Base-by-base conservation (phyloP, 1,140 invertebrate species). In the Lerema accius region DNA sequence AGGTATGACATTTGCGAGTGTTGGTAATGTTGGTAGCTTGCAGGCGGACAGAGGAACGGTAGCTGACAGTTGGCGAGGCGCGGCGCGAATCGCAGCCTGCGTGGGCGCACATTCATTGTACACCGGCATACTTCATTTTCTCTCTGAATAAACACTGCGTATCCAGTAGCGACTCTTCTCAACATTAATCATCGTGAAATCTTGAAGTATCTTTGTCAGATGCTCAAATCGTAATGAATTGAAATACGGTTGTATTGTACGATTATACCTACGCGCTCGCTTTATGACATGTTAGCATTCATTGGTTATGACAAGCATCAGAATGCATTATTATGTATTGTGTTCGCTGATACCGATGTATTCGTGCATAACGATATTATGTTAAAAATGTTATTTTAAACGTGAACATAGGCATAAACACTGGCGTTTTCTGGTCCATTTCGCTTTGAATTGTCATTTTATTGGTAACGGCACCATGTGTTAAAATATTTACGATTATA, bases 61-160 rank as follows among this genome's bases (percentile, higher is more conserved):
- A 86, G 84, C 80, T 76, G 82, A 84, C 82, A 81, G 82, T 73
- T 81, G 53, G 48, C 73, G 58, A 58, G 68, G 71, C 48, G 73
- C 63, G 64, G 66, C 49, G 67, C 74, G 73, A 81, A 78, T 82
- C 71, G 73, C 72, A 64, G 59, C 7, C 14, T 55, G 77, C 72
- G 83, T 82, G 73, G 79, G 83, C 68, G 81, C 66, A 69, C 39
- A 26, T 60, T 49, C 70, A 85, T 88, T 88, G 82, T 86, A 59
- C 49, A 28, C 64, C 51, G 65, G 67, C 73, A 50, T 76, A 83
- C 73, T 78, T 82, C 78, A 83, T 82, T 84, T 80, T 76, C 79
- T 82, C 72, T 69, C 73, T 67, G 67, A 80, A 80, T 81, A 67
- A 81, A 78, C 49, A 60, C 69, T 62, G 69, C 68, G 49, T 49